Evolutionary conservation across 2,113 vertebrate genomes (phyloP).

Genomic region (Caretta caretta): DNA sequence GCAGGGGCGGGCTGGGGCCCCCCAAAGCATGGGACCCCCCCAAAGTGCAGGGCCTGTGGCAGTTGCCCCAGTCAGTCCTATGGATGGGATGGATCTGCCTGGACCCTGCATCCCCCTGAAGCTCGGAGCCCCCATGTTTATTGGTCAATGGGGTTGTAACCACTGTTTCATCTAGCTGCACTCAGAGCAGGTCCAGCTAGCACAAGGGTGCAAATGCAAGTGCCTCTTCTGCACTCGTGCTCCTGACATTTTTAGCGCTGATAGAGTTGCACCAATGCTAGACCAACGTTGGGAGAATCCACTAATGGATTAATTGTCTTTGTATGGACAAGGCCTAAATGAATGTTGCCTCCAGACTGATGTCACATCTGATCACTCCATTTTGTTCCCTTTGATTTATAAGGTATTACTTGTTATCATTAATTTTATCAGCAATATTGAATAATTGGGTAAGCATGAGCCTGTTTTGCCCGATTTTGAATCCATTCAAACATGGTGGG

Average conservation of each 20-base stretch:
- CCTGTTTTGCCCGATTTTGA: not conserved
- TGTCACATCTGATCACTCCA: not conserved
- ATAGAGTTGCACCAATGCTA: not conserved
- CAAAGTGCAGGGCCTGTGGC: too few relatives aligned
- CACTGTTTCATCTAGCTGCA: not conserved
- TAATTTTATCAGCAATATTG: not conserved
- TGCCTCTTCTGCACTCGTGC: not conserved
- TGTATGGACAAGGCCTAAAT: not conserved
- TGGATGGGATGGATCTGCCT: too few relatives aligned
- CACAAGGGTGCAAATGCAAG: not conserved
- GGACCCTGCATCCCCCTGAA: too few relatives aligned
- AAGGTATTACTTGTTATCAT: not conserved
- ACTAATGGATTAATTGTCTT: not conserved
- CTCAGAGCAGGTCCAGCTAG: not conserved
- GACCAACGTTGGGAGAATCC: not conserved
- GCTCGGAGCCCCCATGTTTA: accelerated
- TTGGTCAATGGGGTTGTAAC: not conserved
- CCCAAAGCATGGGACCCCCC: too few relatives aligned
- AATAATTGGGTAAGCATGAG: not conserved
- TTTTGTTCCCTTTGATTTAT: not conserved
- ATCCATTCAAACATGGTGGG: not conserved
- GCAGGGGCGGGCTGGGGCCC: too few relatives aligned
- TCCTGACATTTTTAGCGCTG: not conserved
- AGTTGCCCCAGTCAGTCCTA: too few relatives aligned
- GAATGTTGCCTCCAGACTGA: not conserved